phyloP scores from a whole-genome alignment of 2,113 vertebrate species.

The Panthera uncia region DNA sequence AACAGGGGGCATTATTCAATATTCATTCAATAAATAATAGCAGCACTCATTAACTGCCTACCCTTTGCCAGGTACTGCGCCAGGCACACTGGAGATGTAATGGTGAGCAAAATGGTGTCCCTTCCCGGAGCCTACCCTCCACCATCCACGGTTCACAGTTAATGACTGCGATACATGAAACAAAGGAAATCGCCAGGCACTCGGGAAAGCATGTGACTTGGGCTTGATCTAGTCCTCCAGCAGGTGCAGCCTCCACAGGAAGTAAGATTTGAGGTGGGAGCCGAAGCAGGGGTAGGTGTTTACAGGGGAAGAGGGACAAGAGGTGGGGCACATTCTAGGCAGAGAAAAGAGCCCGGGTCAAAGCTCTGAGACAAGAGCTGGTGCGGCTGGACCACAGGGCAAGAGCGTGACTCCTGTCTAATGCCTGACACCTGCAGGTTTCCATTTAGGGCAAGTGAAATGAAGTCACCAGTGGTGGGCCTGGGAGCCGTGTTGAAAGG shows the following conservation, averaged over 20 bases:
- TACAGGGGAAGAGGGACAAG: not conserved
- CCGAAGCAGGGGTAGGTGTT: not conserved
- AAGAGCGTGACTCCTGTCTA: not conserved
- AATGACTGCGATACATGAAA: accelerated
- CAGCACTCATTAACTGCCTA: not conserved
- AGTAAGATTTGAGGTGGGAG: not conserved
- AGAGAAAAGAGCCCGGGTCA: not conserved
- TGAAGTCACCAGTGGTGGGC: not conserved
- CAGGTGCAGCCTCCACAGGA: not conserved
- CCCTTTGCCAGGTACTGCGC: not conserved
- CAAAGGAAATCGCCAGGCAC: not conserved
- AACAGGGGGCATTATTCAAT: not conserved
- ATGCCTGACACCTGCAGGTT: not conserved
- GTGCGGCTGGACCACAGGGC: not conserved
- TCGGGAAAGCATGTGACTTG: not conserved
- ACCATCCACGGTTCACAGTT: not conserved
- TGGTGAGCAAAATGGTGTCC: not conserved
- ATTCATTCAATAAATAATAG: not conserved
- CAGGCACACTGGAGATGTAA: not conserved
- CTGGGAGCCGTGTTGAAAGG: not conserved
- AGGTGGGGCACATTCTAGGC: not conserved
- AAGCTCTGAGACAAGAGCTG: not conserved
- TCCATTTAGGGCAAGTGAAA: not conserved
- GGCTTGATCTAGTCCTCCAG: not conserved
- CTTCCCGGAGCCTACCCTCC: not conserved